Percentiles rank a stretch among this genome's conserved stretches.
These are phyloP conservation scores for Pitta sordida DNA, from an alignment of 2,113 vertebrate genomes.

Conservation along the genomic window DNA sequence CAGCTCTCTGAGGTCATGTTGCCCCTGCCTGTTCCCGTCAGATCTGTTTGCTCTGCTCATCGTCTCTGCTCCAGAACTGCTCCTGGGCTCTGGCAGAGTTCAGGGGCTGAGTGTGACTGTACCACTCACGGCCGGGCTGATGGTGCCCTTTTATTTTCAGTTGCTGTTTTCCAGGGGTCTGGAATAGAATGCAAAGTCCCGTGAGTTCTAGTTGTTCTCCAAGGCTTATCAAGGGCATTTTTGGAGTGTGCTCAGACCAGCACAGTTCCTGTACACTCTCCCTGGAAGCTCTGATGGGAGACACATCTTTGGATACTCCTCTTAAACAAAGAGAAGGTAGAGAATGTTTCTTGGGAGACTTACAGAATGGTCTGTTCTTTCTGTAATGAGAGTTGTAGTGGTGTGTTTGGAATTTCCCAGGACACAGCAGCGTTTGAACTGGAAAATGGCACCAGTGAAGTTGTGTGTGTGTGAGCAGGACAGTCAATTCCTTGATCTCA, in stretches of 20 bases:
- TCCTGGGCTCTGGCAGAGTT: not conserved
- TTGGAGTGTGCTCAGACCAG: not conserved
- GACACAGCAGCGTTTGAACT: not conserved
- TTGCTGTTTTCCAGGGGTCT: not conserved
- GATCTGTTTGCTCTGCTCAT: not conserved
- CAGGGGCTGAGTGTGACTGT: not conserved
- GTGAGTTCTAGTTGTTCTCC: not conserved
- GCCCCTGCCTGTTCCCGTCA: constrained; percentile 2
- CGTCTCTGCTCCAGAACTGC: not conserved
- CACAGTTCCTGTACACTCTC: not conserved
- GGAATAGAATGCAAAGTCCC: not conserved
- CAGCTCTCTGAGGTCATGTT: not conserved
- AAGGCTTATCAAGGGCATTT: not conserved
- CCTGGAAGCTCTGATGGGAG: not conserved
- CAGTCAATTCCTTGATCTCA: not conserved
- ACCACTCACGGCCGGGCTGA: not conserved
- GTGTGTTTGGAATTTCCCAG: not conserved
- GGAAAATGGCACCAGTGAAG: not conserved
- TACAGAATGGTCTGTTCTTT: not conserved
- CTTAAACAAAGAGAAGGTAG: not conserved
- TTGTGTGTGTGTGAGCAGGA: not conserved
- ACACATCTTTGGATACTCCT: not conserved
- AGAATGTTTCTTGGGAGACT: not conserved
- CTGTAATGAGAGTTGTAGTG: not conserved
- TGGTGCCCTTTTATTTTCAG: not conserved